Evolutionary conservation across 64 coral and sea anemone genomes (phyloP).

Genomic region (Stichodactyla helianthus): DNA sequence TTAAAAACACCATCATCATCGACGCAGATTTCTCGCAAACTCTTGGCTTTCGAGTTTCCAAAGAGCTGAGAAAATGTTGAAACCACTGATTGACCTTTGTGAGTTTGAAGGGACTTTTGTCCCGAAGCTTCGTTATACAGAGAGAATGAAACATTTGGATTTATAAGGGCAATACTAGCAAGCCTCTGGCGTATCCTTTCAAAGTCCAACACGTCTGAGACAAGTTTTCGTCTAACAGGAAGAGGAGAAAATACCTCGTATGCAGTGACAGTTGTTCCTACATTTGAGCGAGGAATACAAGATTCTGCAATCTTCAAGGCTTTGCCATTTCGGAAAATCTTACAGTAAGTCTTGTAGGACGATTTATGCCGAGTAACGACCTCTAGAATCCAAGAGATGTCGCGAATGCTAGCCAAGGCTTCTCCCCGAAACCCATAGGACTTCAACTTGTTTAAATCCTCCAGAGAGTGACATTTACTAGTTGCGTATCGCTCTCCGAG

Average conservation of each 20-base stretch:
- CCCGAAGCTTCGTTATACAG: slow-evolving; percentile 74
- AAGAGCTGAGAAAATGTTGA: slow-evolving; percentile 89
- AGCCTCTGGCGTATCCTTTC: slow-evolving; percentile 78
- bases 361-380: slow-evolving; percentile 74
- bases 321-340: slow-evolving; percentile 71
- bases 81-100: slow-evolving; percentile 55
- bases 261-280: slow-evolving; percentile 79
- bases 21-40: slow-evolving; percentile 43
- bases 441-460: slow-evolving; percentile 59
- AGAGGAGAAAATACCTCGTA: slow-evolving; percentile 68
- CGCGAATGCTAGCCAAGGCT: slow-evolving; percentile 79
- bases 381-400: slow-evolving; percentile 72
- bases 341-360: slow-evolving; percentile 84
- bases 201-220: slow-evolving; percentile 65
- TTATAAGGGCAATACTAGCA: slow-evolving; percentile 63
- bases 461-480: slow-evolving; percentile 82
- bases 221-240: slow-evolving; percentile 78
- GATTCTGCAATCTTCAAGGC: slow-evolving; percentile 66
- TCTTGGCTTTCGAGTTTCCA: slow-evolving; percentile 79
- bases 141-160: slow-evolving; percentile 67
- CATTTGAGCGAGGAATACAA: slow-evolving; percentile 40
- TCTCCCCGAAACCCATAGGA: slow-evolving; percentile 88
- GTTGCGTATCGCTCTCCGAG: slow-evolving; percentile 81
- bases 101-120: slow-evolving; percentile 64
- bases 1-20: slow-evolving; percentile 39